Conservation (phyloP, 2,797 vertebrate genomes). For the Lepilemur ruficaudatus region DNA sequence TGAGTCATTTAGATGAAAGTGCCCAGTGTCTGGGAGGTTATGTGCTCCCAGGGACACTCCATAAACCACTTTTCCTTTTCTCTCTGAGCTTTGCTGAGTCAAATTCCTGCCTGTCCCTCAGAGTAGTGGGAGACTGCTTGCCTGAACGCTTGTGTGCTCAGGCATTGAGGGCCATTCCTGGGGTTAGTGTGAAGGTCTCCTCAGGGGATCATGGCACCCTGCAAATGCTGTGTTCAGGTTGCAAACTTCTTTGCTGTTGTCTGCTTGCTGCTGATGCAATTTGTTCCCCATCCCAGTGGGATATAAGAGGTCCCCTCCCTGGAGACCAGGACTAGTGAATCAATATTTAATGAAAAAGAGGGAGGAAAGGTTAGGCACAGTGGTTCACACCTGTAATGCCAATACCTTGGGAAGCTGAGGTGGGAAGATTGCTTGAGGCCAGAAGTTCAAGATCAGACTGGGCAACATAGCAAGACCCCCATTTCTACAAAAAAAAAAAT, state of each 20-base stretch:
- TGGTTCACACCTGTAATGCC: not conserved
- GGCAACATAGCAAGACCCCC: not conserved
- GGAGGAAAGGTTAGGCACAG: not conserved
- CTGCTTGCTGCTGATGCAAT: not conserved
- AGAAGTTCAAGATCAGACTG: not conserved
- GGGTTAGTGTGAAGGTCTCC: not conserved
- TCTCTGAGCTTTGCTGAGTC: not conserved
- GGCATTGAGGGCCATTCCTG: not conserved
- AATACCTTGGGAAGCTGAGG: not conserved
- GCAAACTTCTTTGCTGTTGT: not conserved
- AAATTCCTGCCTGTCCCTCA: not conserved
- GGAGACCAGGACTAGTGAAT: not conserved
- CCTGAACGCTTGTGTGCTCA: not conserved
- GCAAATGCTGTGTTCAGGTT: not conserved
- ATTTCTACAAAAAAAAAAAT: not conserved
- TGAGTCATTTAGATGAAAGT: not conserved
- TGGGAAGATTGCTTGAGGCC: not conserved
- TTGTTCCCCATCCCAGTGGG: not conserved
- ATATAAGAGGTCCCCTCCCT: not conserved
- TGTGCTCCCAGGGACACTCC: not conserved
- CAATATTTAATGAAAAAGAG: not conserved
- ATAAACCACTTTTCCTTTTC: not conserved
- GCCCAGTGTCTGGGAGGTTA: not conserved
- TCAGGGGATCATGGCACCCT: not conserved
- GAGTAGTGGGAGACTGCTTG: not conserved